phyloP scores from a whole-genome alignment of 2,113 vertebrate genomes.

The Pampusana beccarii region DNA sequence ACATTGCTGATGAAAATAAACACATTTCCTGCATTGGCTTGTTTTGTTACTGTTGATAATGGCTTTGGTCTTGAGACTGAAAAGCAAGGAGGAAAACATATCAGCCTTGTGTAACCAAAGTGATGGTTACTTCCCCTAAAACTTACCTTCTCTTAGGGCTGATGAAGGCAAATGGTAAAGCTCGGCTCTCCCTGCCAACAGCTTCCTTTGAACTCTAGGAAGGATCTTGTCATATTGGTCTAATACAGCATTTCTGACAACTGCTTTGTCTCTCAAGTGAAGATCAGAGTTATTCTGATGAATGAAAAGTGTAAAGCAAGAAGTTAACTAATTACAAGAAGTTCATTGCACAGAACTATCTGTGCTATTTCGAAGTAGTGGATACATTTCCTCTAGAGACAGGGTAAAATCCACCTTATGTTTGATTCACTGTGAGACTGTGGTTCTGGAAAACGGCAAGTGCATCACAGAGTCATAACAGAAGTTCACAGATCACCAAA shows the following conservation, averaged over 20 bases:
- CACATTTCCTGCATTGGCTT: constrained; percentile 78
- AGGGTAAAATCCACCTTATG: rapidly evolving
- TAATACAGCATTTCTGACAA: constrained; percentile 88
- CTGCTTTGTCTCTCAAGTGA: constrained; percentile 83
- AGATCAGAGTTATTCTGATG: constrained; percentile 87
- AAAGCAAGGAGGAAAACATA: background rate
- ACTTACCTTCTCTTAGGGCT: constrained; percentile 83
- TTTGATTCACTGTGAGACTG: background rate
- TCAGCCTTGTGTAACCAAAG: background rate
- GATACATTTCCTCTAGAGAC: no score
- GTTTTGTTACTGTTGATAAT: constrained; percentile 86
- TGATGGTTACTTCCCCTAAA: background rate
- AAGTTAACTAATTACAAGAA: background rate
- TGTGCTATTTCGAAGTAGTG: background rate
- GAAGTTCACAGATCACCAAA: background rate
- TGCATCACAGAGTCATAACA: background rate
- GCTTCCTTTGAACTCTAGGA: constrained; percentile 88
- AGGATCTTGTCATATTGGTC: constrained; percentile 89
- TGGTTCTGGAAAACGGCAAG: background rate
- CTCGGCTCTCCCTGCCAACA: constrained; percentile 87
- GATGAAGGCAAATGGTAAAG: constrained; percentile 83
- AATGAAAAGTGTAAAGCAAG: background rate
- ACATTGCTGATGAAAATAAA: constrained; percentile 89
- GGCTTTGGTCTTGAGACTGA: constrained; percentile 89
- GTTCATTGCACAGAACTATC: background rate